Percentiles rank a stretch among this genome's conserved stretches.
Evolutionary conservation across 2,888 invertebrate species (phyloP).

Genomic region (Tigriopus californicus): DNA sequence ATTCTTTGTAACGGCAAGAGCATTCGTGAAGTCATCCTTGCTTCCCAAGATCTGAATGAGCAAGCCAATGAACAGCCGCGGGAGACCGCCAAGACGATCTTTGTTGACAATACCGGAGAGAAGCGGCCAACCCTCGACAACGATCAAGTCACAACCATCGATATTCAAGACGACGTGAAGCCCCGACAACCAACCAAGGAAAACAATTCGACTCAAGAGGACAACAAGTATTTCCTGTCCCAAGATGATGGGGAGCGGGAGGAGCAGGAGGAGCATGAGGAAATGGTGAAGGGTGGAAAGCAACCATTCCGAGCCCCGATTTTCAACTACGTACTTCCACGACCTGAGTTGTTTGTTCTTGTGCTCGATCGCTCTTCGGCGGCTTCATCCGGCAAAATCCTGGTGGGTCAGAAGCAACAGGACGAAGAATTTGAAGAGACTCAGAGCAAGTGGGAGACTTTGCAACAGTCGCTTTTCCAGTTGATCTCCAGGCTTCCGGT

Average conservation of each 20-base stretch:
- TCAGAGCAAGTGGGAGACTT: background rate
- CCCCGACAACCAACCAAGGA: too few species aligned
- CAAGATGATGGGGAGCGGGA: too few species aligned
- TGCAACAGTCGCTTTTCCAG: constrained; percentile 4
- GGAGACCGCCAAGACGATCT: too few species aligned
- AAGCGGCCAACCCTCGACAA: too few species aligned
- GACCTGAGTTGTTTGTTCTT: constrained; percentile 1
- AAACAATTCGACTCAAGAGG: background rate
- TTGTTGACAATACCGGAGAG: too few species aligned
- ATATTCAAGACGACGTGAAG: background rate
- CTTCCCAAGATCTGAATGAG: too few species aligned
- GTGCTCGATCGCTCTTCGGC: background rate
- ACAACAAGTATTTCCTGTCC: background rate
- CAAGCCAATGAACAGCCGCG: too few species aligned
- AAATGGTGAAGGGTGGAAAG: too few species aligned
- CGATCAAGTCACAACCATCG: background rate
- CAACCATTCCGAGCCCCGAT: background rate
- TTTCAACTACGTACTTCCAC: background rate
- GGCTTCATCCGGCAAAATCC: background rate
- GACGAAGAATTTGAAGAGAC: too few species aligned
- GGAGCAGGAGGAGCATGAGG: too few species aligned
- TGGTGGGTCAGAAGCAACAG: too few species aligned
- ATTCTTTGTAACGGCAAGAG: constrained; percentile 8
- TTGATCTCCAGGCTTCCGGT: constrained; percentile 7
- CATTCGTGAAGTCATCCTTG: constrained; percentile 5